Evolutionary conservation across 2,113 vertebrate species (phyloP).

Genomic region (Bolborhynchus lineola): DNA sequence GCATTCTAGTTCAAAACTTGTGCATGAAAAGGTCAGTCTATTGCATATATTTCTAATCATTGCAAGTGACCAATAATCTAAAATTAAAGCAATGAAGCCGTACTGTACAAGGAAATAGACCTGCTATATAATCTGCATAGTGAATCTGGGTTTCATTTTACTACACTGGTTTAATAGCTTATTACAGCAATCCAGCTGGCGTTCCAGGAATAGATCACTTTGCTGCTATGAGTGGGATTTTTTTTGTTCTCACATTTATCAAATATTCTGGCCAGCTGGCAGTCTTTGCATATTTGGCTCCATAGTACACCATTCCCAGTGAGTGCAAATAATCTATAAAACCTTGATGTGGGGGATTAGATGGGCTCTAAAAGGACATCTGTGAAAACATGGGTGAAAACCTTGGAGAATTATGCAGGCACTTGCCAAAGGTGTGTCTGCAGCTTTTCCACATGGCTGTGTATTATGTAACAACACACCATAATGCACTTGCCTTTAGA

Average conservation of each 20-base stretch:
- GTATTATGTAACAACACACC: slow-evolving; percentile 9
- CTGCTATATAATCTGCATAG: neutral
- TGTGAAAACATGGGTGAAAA: slow-evolving; percentile 49
- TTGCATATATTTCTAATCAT: neutral
- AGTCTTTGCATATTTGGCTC: neutral
- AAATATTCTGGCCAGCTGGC: slow-evolving; percentile 57
- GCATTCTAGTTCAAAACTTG: neutral
- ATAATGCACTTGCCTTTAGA: neutral
- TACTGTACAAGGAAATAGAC: neutral
- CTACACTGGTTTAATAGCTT: slow-evolving; percentile 28
- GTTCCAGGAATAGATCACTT: slow-evolving; percentile 57
- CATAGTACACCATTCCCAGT: neutral
- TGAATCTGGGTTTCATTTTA: slow-evolving; percentile 46
- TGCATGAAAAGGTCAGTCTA: neutral
- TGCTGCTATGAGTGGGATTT: slow-evolving; percentile 15
- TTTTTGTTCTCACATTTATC: slow-evolving; percentile 30
- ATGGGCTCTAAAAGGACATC: slow-evolving; percentile 13
- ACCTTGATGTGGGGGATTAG: slow-evolving; percentile 26
- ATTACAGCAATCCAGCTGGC: slow-evolving; percentile 46
- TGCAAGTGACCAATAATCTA: neutral
- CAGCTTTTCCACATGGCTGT: neutral
- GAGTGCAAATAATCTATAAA: slow-evolving; percentile 55
- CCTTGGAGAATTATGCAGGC: neutral
- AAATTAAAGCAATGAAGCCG: neutral
- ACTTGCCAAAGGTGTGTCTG: slow-evolving; percentile 19